These are phyloP conservation scores for Timema podura DNA, from an alignment of 2,888 invertebrate genomes.

Conservation along the genomic window DNA sequence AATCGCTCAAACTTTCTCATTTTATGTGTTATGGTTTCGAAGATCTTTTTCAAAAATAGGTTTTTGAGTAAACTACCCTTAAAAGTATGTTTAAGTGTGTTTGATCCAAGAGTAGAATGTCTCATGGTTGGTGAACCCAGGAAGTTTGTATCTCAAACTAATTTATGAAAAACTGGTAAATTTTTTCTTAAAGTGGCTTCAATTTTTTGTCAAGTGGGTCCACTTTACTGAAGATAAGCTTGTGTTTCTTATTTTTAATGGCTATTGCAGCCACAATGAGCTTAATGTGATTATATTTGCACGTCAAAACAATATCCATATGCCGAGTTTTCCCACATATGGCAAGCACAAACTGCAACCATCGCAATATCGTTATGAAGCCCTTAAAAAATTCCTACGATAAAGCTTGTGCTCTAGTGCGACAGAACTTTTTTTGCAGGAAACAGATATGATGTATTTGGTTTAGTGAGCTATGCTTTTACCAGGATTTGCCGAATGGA, in stretches of 20 bases:
- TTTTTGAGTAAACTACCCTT: no score
- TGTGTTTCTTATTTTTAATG: constrained; percentile 34
- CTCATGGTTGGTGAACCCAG: constrained; percentile 30
- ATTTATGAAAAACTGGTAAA: constrained; percentile 25
- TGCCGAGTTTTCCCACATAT: constrained; percentile 34
- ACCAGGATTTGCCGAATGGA: constrained; percentile 27
- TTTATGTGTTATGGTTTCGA: no score
- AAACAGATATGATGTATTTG: constrained; percentile 30
- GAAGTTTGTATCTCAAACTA: constrained; percentile 24
- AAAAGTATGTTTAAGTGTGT: background rate
- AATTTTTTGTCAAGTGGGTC: constrained; percentile 24
- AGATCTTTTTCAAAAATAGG: no score
- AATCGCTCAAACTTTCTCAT: no score
- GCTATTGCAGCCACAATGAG: constrained; percentile 34
- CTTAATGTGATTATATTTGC: constrained; percentile 34
- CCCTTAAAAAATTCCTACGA: constrained; percentile 27
- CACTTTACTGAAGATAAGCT: constrained; percentile 30
- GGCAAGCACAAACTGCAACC: no score
- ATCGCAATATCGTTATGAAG: constrained; percentile 11
- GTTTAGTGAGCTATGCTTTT: constrained; percentile 28
- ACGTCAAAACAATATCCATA: constrained; percentile 32
- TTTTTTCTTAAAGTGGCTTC: constrained; percentile 22
- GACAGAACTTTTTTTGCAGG: constrained; percentile 26
- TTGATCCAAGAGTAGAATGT: background rate
- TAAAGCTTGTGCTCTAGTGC: constrained; percentile 24